Evolutionary conservation across 2,888 invertebrate genomes (phyloP), one percentile per base, ranked within the genome.

Genomic region (Phyllotreta cruciferae): DNA sequence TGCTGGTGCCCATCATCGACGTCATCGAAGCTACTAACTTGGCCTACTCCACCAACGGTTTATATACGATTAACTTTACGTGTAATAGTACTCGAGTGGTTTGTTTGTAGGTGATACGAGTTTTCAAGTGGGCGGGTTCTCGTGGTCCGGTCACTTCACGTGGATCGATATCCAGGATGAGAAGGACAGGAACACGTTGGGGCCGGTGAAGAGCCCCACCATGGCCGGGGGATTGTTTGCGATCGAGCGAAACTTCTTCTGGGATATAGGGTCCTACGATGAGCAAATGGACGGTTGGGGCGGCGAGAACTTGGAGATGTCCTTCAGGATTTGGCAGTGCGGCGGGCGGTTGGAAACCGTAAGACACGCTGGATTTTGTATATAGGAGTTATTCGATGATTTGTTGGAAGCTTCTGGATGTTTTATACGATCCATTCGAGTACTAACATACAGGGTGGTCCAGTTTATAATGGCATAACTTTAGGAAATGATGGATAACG

Each of bases 201-300:
- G 85, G 0, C 90, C 92, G 0, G 89, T 90, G 0, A 88, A 88
- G 84, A 88, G 96, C 0, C 98, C 98, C 0, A 98, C 98, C 0
- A 98, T 98, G 98, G 97, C 98, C n/a, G 98, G 98, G 0, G 98
- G 98, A 0, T 81, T 98, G 63, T 96, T 98, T 83, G 98, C 97
- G 0, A 96, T 96, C 56, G 90, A 94, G 73, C 86, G 94, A 56
- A 87, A 90, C 57, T 98, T 94, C 82, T 98, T 96, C 83, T 98
- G 96, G 93, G 92, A 97, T 81, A 79, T 81, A 3, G 95, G 95
- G n/a, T 92, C 94, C 3, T 98, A 98, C 79, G 98, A 98, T 79
- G 91, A 93, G 71, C 94, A 91, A 69, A 98, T 98, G 98, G 94
- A 96, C 67, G 94, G 95, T 69, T 96, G 96, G 96, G 96, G 96